phyloP scores from a whole-genome alignment of 2,888 invertebrate genomes.

The Andrena trimmerana region DNA sequence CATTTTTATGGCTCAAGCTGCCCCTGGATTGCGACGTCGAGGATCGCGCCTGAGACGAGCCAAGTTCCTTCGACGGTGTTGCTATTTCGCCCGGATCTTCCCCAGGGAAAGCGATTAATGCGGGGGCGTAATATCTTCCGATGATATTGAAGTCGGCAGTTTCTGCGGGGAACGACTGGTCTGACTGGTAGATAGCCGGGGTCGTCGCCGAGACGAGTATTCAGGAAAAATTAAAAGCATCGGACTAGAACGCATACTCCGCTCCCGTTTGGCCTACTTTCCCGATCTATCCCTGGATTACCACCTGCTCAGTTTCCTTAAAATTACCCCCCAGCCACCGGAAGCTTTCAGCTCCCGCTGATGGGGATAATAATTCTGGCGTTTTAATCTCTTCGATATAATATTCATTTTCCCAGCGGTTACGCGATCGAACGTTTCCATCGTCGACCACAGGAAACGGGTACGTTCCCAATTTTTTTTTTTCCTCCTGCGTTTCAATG shows the following conservation, averaged over 20 bases:
- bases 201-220: background rate
- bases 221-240: conserved; percentile 31
- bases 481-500: background rate
- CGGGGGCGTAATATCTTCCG: conserved; percentile 4
- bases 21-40: conserved; percentile 2
- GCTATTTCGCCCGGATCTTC: conserved; percentile 3
- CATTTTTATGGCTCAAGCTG: background rate
- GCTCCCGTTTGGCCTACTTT: conserved; percentile 37
- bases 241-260: background rate
- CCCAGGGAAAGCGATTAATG: conserved; percentile 13
- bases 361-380: conserved; percentile 34
- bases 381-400: conserved; percentile 36
- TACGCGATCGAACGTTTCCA: background rate
- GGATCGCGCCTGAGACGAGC: conserved; percentile 18
- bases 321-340: conserved; percentile 3
- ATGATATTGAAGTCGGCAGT: conserved; percentile 3
- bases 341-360: conserved; percentile 20
- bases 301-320: conserved; percentile 41
- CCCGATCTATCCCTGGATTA: conserved; percentile 42
- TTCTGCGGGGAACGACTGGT: background rate
- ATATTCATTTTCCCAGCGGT: conserved; percentile 31
- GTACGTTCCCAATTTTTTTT: background rate
- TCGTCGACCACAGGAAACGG: background rate
- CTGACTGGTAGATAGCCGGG: background rate
- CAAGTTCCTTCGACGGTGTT: conserved; percentile 9